Evolutionary conservation across 2,888 invertebrate species (phyloP).

Genomic region (Margaritifera margaritifera): DNA sequence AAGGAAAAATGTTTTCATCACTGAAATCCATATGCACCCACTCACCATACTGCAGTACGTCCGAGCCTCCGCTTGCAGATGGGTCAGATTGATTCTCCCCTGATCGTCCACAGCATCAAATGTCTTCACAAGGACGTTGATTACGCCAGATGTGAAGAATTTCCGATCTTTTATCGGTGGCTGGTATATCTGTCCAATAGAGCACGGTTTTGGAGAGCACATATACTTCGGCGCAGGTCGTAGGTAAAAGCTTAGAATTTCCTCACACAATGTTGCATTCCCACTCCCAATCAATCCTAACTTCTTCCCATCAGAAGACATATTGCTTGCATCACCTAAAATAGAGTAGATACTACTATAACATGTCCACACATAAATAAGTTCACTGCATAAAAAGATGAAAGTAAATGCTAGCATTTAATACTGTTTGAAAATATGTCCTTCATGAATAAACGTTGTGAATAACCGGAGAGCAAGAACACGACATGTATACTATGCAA

Average conservation of each 20-base stretch:
- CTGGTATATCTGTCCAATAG: constrained; percentile 56
- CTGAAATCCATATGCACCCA: too few species aligned
- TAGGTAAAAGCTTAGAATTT: constrained; percentile 38
- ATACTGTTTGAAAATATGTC: not conserved
- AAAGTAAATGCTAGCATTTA: too few species aligned
- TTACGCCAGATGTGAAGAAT: constrained; percentile 55
- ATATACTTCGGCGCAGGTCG: constrained; percentile 29
- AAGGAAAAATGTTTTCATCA: too few species aligned
- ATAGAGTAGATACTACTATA: not conserved
- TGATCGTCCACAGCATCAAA: constrained; percentile 38
- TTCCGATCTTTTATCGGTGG: constrained; percentile 43
- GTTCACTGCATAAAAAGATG: not conserved
- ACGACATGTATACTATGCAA: too few species aligned
- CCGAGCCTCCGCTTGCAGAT: constrained; percentile 34
- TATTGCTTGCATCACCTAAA: constrained; percentile 35
- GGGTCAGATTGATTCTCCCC: constrained; percentile 32
- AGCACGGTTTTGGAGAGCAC: constrained; percentile 62
- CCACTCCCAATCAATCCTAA: constrained; percentile 38
- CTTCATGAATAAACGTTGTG: not conserved
- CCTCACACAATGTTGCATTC: constrained; percentile 38
- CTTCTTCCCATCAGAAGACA: constrained; percentile 19
- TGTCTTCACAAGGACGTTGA: constrained; percentile 44
- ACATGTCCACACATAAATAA: not conserved
- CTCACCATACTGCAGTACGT: constrained; percentile 50
- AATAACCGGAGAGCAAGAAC: not conserved